Conservation (phyloP, 1,140 invertebrate genomes). For the Orchestia grillus region DNA sequence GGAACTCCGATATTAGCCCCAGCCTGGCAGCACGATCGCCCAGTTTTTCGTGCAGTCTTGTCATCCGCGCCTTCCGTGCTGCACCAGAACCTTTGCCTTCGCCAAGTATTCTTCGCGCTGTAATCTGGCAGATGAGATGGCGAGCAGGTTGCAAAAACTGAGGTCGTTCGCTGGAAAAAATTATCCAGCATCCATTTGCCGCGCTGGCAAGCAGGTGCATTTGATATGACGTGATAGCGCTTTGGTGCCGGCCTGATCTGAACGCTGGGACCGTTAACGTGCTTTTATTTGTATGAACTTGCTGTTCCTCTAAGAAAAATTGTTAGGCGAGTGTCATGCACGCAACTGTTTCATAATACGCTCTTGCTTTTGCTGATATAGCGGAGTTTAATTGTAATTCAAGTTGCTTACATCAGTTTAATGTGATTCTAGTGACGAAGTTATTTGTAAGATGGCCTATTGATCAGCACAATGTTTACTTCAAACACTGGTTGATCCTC, state of each 20-base stretch:
- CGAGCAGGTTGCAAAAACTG: not conserved
- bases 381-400: not conserved
- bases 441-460: not conserved
- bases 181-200: not conserved
- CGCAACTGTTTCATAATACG: not conserved
- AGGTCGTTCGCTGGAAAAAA: not conserved
- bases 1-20: slow-evolving; percentile 4
- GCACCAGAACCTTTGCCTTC: not conserved
- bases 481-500: not conserved
- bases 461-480: not conserved
- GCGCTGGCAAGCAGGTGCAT: not conserved
- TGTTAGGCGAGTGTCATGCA: not conserved
- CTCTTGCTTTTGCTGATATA: not conserved
- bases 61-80: not conserved
- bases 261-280: not conserved
- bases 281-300: not conserved
- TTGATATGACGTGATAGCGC: not conserved
- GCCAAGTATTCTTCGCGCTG: no score
- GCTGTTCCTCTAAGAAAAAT: not conserved
- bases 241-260: not conserved
- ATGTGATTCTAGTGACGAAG: not conserved
- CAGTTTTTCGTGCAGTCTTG: not conserved
- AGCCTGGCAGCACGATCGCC: not conserved
- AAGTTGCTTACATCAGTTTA: not conserved
- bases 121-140: not conserved